Conservation (phyloP, 2,797 vertebrate species). For the Neopelma chrysocephalum region DNA sequence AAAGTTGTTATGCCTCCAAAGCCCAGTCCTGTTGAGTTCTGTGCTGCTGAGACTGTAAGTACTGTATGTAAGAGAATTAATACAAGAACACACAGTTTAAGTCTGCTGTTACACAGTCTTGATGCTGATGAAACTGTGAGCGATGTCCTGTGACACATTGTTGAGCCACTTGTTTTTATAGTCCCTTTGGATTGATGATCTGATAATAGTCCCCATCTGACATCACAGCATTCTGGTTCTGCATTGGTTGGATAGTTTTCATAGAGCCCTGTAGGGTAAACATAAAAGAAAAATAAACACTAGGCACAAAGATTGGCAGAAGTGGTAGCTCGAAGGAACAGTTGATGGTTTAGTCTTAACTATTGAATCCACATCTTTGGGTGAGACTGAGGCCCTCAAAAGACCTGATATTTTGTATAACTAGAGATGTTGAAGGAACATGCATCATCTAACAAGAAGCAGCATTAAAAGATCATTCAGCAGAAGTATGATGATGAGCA, state of each 20-base stretch:
- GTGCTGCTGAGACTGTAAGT: conserved; percentile 92
- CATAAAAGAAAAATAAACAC: conserved; percentile 1
- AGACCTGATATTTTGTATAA: neutral
- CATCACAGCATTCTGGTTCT: conserved; percentile 95
- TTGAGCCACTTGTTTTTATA: conserved; percentile 87
- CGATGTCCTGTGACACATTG: conserved; percentile 88
- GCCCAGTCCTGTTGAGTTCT: conserved; percentile 90
- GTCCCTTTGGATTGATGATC: conserved; percentile 85
- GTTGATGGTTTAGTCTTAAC: neutral
- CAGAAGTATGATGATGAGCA: neutral
- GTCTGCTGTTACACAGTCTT: conserved; percentile 95
- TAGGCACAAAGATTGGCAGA: neutral
- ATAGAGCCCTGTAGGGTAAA: conserved; percentile 86
- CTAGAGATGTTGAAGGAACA: neutral
- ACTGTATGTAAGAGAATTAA: conserved; percentile 97
- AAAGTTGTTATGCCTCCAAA: conserved; percentile 86
- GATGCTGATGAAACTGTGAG: conserved; percentile 91
- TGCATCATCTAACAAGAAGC: neutral
- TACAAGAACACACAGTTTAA: conserved; percentile 96
- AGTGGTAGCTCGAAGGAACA: neutral
- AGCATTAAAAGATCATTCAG: neutral
- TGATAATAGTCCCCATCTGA: conserved; percentile 89
- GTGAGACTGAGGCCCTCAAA: neutral
- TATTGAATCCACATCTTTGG: neutral
- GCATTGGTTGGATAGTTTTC: conserved; percentile 90